Percentiles rank a stretch among this genome's conserved stretches.
phyloP scores from a whole-genome alignment of 1,140 invertebrate genomes.

The Hylyphantes graminicola region DNA sequence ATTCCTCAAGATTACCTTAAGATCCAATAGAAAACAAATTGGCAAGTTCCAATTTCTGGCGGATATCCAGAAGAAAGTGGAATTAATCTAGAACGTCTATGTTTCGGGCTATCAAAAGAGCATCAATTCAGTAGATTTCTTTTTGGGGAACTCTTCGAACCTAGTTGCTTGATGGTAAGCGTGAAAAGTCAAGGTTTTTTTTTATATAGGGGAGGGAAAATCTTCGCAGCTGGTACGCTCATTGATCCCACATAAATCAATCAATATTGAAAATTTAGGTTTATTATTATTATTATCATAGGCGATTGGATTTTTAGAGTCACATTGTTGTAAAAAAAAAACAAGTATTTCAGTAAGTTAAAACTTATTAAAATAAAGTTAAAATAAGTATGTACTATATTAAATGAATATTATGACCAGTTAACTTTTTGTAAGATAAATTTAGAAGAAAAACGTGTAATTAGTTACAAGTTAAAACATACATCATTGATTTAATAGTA shows the following conservation, averaged over 20 bases:
- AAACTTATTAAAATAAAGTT: no score
- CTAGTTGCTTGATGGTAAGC: slow-evolving; percentile 29
- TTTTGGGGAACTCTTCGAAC: slow-evolving; percentile 27
- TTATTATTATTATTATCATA: no score
- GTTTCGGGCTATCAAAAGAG: slow-evolving; percentile 56
- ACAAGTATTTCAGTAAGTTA: no score
- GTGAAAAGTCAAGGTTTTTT: slow-evolving; percentile 41
- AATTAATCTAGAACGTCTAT: slow-evolving; percentile 53
- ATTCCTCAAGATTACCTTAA: slow-evolving; percentile 26
- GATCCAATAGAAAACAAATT: slow-evolving; percentile 48
- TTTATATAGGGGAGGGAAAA: slow-evolving; percentile 9
- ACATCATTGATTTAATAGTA: no score
- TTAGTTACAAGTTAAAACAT: no score
- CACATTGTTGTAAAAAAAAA: no score
- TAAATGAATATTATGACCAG: no score
- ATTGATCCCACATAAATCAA: slow-evolving; percentile 30
- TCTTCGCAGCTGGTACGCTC: slow-evolving; percentile 24
- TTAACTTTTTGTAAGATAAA: no score
- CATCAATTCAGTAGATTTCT: slow-evolving; percentile 48
- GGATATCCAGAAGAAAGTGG: slow-evolving; percentile 20
- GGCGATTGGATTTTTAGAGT: no score
- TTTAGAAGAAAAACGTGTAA: no score
- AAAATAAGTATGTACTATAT: no score
- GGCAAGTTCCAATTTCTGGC: slow-evolving; percentile 24
- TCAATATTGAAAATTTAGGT: background rate